These are phyloP conservation scores for Ostrea denselamellosa DNA, from an alignment of 1,140 invertebrate species.

Conservation along the genomic window DNA sequence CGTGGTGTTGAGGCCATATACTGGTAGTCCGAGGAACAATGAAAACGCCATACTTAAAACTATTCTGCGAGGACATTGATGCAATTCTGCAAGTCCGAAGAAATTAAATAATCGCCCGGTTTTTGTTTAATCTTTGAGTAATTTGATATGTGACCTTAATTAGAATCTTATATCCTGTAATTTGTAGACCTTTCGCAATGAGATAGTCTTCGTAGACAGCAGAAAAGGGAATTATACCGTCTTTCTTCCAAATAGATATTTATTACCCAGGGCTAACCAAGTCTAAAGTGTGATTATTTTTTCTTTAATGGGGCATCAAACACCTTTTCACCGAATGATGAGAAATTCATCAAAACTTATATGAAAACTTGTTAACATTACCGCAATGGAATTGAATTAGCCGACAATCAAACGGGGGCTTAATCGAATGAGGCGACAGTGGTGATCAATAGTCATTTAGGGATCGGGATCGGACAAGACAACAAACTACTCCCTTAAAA, in stretches of 20 bases:
- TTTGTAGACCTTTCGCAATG: constrained; percentile 30
- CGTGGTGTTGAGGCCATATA: not conserved
- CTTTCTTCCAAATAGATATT: constrained; percentile 54
- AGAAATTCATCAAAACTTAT: constrained; percentile 52
- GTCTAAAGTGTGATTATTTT: constrained; percentile 53
- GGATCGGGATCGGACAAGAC: not conserved
- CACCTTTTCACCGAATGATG: constrained; percentile 49
- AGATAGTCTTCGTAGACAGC: constrained; percentile 21
- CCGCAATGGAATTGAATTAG: constrained; percentile 55
- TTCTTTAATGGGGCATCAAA: constrained; percentile 53
- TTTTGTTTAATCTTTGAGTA: constrained; percentile 21
- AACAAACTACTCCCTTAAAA: not conserved
- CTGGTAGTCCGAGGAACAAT: constrained; percentile 1
- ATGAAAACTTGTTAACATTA: constrained; percentile 48
- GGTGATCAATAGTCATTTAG: constrained; percentile 50
- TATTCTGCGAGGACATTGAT: not conserved
- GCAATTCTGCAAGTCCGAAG: constrained; percentile 4
- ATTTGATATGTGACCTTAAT: constrained; percentile 44
- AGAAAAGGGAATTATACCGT: constrained; percentile 16
- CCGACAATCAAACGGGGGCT: constrained; percentile 54
- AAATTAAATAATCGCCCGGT: constrained; percentile 29
- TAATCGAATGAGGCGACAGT: constrained; percentile 51
- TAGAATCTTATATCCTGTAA: constrained; percentile 18
- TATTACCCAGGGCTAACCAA: constrained; percentile 50
- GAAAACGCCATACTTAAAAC: not conserved